phyloP scores from a whole-genome alignment of 2,888 invertebrate genomes.

The Trichogramma dendrolimi region DNA sequence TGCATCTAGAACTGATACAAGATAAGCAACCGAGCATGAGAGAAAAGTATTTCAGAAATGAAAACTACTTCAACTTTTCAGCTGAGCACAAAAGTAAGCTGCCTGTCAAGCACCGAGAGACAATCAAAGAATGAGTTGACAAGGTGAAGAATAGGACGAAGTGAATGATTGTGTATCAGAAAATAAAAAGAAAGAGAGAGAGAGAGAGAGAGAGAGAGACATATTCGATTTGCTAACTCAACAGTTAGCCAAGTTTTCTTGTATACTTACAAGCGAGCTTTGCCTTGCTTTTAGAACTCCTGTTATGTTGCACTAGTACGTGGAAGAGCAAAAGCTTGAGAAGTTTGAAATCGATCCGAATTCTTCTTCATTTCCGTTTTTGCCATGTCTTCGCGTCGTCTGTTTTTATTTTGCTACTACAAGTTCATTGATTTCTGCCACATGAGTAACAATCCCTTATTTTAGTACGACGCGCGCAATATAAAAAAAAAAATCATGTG shows the following conservation, averaged over 20 bases:
- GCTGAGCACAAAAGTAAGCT: slow-evolving; percentile 19
- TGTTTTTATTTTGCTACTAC: no score
- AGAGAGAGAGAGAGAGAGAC: neutral
- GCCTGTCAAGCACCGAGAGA: neutral
- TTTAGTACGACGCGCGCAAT: neutral
- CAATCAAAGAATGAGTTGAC: no score
- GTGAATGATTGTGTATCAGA: no score
- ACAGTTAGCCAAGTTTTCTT: slow-evolving; percentile 5
- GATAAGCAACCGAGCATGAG: slow-evolving; percentile 12
- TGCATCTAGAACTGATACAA: slow-evolving; percentile 18
- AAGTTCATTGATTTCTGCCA: neutral
- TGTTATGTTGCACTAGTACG: neutral
- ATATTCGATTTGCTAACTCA: neutral
- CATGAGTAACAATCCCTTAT: neutral
- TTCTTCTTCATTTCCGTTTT: neutral
- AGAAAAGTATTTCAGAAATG: slow-evolving; percentile 35
- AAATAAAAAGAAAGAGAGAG: neutral
- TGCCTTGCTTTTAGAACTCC: neutral
- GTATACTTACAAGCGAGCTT: slow-evolving; percentile 3
- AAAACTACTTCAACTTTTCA: slow-evolving; percentile 34
- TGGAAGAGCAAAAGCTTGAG: neutral
- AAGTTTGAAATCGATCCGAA: slow-evolving; percentile 5
- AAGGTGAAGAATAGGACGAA: no score
- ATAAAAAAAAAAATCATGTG: neutral
- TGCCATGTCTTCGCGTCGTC: no score